Evolutionary conservation across 2,888 invertebrate species (phyloP), one percentile per base, ranked within the genome.

Genomic region (Mycalesis mineus): DNA sequence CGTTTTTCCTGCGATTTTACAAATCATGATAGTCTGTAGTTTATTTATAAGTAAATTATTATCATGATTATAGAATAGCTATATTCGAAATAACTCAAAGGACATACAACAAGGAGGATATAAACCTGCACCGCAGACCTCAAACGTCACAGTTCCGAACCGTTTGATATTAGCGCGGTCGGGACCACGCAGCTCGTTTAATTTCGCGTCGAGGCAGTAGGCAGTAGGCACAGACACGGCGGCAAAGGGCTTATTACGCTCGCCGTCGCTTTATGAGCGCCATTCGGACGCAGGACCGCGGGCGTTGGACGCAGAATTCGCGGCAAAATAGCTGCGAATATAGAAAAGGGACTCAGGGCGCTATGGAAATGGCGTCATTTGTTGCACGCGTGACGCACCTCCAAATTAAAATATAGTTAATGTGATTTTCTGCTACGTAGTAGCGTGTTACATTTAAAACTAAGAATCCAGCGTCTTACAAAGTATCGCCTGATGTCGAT

Each of bases 81-180:
- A 22, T 22, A 22, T 14, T 40, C 8, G 40, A 14, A 31, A 14
- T 15, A 8, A 33, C 31, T 53, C 54, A 37, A 39, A 39, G 22
- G 37, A n/a, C 29, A 13, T n/a, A 29, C 51, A 36, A 36, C 31
- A 48, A 36, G 11, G 36, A 36, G 36, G 9, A 36, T 36, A 36
- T 11, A 36, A 36, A 36, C 36, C 11, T 4, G 37, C 51, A 41
- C 41, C 29, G 41, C 51, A n/a, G n/a, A n/a, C n/a, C n/a, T n/a
- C 41, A 48, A 59, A 49, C 39, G 44, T 54, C 49, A 22, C 11
- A 52, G 48, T 52, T 41, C 45, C 50, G 52, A 51, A 37, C 11
- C 22, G 37, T 49, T 17, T 49, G 48, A 50, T 39, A 50, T 50
- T 50, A 50, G 49, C 37, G n/a, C 22, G 28, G 9, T 7, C 49